Percentiles rank a stretch among this genome's conserved stretches.
These are phyloP conservation scores for Brachyptera putata DNA, from an alignment of 2,888 invertebrate genomes.

Conservation along the genomic window DNA sequence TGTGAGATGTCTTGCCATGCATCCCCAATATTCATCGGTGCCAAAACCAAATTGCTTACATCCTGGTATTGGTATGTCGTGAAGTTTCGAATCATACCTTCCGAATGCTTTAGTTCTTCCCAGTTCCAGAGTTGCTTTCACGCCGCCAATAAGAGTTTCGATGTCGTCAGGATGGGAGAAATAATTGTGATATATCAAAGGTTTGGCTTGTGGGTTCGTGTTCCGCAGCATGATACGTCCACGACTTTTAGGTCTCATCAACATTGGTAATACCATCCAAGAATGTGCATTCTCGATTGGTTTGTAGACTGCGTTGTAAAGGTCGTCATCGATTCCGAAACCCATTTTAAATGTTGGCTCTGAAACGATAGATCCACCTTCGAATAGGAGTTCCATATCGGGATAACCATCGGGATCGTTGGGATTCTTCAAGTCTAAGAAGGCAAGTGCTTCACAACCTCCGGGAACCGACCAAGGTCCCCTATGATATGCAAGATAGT, in stretches of 20 bases:
- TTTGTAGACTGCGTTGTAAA: constrained; percentile 45
- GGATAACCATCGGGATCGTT: constrained; percentile 55
- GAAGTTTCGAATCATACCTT: constrained; percentile 52
- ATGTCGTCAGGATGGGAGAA: constrained; percentile 56
- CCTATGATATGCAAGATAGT: constrained; percentile 52
- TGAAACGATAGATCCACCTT: constrained; percentile 51
- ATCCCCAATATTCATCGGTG: constrained; percentile 66
- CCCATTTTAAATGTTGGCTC: constrained; percentile 46
- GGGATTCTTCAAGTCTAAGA: constrained; percentile 57
- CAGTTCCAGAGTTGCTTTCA: constrained; percentile 53
- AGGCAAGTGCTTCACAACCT: constrained; percentile 63
- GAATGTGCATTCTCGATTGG: constrained; percentile 43
- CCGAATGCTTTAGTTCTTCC: constrained; percentile 52
- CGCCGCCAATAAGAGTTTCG: constrained; percentile 42
- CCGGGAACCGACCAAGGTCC: constrained; percentile 61
- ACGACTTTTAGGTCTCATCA: constrained; percentile 67
- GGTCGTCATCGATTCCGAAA: constrained; percentile 42
- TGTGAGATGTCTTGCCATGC: constrained; percentile 61
- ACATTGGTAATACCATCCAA: constrained; percentile 60
- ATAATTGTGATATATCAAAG: constrained; percentile 76
- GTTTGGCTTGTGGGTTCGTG: constrained; percentile 65
- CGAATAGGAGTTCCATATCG: constrained; percentile 61
- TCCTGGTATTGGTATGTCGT: constrained; percentile 52
- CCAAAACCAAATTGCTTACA: constrained; percentile 56
- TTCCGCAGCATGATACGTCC: constrained; percentile 64